These are phyloP conservation scores for Hypothenemus hampei DNA, from an alignment of 1,140 invertebrate genomes.

Conservation along the genomic window DNA sequence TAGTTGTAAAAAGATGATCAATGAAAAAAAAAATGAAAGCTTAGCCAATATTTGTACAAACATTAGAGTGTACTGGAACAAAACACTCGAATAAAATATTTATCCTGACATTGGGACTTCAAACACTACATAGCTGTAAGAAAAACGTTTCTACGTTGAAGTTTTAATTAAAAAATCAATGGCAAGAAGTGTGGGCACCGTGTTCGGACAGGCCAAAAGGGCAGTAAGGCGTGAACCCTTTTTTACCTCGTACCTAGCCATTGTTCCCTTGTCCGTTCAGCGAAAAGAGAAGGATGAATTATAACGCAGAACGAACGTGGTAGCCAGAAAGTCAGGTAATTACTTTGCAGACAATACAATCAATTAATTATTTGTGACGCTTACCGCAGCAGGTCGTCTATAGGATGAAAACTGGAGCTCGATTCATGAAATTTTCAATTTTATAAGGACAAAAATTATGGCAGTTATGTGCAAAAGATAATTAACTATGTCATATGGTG, in stretches of 20 bases:
- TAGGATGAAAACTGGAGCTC: slow-evolving; percentile 8
- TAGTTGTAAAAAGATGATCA: too few relatives aligned
- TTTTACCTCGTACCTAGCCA: slow-evolving; percentile 33
- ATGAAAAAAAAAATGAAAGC: too few relatives aligned
- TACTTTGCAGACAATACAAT: slow-evolving; percentile 46
- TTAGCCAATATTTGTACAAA: too few relatives aligned
- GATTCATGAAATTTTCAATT: slow-evolving; percentile 8
- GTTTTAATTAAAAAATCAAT: slow-evolving; percentile 34
- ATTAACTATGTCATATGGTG: too few relatives aligned
- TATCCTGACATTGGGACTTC: too few relatives aligned
- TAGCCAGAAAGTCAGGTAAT: slow-evolving; percentile 43
- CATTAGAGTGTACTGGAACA: too few relatives aligned
- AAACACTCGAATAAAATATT: too few relatives aligned
- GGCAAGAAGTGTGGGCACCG: slow-evolving; percentile 28
- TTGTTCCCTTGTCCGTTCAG: slow-evolving; percentile 40
- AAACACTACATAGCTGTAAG: too few relatives aligned
- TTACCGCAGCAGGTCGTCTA: slow-evolving; percentile 37
- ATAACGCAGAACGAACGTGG: slow-evolving; percentile 34
- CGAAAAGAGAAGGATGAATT: slow-evolving; percentile 44
- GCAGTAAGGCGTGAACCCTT: slow-evolving; percentile 35
- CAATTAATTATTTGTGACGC: slow-evolving; percentile 45
- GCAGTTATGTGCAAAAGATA: too few relatives aligned
- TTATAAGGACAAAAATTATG: too few relatives aligned
- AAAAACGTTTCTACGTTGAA: slow-evolving; percentile 16
- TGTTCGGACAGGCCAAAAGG: slow-evolving; percentile 23